Evolutionary conservation across 2,797 vertebrate genomes (phyloP).

Genomic region (Lithobates pipiens): DNA sequence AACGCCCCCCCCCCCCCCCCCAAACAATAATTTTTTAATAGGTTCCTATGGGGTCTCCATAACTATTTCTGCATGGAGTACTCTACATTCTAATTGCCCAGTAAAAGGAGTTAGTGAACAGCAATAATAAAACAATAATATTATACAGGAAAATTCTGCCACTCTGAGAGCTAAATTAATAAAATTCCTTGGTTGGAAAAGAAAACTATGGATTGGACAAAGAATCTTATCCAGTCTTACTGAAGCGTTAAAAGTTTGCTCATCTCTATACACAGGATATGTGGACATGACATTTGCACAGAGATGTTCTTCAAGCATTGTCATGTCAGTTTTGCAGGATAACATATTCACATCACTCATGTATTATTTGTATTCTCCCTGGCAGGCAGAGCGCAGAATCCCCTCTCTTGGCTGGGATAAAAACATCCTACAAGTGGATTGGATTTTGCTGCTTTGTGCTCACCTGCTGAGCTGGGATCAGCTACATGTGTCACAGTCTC

Average conservation of each 20-base stretch:
- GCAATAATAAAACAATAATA: too few species aligned
- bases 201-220: too few species aligned
- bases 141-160: too few species aligned
- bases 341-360: neutral
- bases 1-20: too few species aligned
- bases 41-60: too few species aligned
- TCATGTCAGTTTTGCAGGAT: neutral
- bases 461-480: slow-evolving; percentile 21
- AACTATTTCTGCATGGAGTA: too few species aligned
- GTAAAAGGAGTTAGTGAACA: too few species aligned
- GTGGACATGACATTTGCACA: neutral
- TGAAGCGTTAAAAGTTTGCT: neutral
- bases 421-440: neutral
- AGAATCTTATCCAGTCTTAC: neutral
- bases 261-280: neutral
- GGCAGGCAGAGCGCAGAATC: neutral
- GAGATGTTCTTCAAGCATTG: neutral
- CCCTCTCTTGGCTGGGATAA: slow-evolving; percentile 1
- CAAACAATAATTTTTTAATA: too few species aligned
- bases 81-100: too few species aligned
- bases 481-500: neutral
- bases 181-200: too few species aligned
- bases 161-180: too few species aligned
- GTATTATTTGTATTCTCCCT: neutral
- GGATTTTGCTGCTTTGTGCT: slow-evolving; percentile 8